Evolutionary conservation across 2,797 vertebrate species (phyloP), one percentile per base, ranked within the genome.

Genomic region (Columba guinea): DNA sequence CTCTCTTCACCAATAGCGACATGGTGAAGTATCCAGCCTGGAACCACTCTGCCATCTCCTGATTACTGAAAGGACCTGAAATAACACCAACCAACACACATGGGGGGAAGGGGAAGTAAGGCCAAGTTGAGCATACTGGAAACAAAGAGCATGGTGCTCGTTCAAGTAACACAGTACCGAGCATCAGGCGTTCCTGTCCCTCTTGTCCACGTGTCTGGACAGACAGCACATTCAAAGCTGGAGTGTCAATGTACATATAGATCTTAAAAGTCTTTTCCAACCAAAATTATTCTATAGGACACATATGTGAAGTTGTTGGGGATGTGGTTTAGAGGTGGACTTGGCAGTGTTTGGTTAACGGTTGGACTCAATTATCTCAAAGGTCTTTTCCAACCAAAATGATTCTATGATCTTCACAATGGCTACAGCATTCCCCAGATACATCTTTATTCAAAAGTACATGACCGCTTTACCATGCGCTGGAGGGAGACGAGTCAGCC

Each of bases 11-110:
- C 94, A 99, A 96, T 46, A 99, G 97, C 2, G 99, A 99, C 99
- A 99, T 99, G 10, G 99, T 99, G 96, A 99, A 99, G 95, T 99
- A 99, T 37, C 99, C 99, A 18, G 99, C 99, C 97, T 99, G 99
- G 97, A 99, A 99, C 99, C 99, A 99, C 95, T 99, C 99, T 0
- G 99, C 97, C 99, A 99, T 99, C 97, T 99, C 99, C 73, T 98
- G 99, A 97, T 99, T 99, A 97, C 98, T 99, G 97, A 99, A 99
- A 4, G 99, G 99, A 98, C 99, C 99, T 99, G 96, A 15, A 96
- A 94, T 14, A 93, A 55, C 44, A 97, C 4, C 91, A 93, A 94
- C 39, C 84, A 95, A 94, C 37, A 88, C 84, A 70, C 4, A 67
- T 3, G 19, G 82, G 60, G 63, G 80, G 39, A 65, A 73, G 23